Percentiles rank a stretch among this genome's conserved stretches.
Conservation (phyloP, 2,113 vertebrate genomes). For the Mustelus asterias region DNA sequence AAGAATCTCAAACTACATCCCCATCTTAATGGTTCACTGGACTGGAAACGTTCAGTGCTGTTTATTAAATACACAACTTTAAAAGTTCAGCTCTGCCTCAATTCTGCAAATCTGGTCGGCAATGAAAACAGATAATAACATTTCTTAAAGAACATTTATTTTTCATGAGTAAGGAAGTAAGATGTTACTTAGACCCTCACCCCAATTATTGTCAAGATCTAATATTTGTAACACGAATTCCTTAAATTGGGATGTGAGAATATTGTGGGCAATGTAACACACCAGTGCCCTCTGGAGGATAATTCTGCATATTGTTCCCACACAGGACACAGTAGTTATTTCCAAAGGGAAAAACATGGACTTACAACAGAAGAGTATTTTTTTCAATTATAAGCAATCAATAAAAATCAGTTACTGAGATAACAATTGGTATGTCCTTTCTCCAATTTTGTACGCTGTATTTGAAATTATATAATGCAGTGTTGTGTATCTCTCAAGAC, state of each 20-base stretch:
- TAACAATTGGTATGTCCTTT: not conserved
- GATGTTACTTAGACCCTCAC: not conserved
- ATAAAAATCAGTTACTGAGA: not conserved
- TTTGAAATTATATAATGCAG: not conserved
- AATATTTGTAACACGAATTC: not conserved
- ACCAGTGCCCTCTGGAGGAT: constrained; percentile 20
- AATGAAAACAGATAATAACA: not conserved
- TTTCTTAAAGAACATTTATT: not conserved
- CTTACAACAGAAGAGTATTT: not conserved
- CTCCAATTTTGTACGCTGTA: not conserved
- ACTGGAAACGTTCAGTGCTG: not conserved
- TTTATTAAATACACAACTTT: not conserved
- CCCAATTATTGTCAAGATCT: not conserved
- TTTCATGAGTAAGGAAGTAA: not conserved
- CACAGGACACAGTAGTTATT: not conserved
- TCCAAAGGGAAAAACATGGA: not conserved
- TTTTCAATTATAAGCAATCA: not conserved
- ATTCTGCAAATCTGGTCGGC: not conserved
- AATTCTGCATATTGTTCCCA: not conserved
- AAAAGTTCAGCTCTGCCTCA: not conserved
- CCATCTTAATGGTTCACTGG: not conserved
- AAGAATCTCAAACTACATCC: not conserved
- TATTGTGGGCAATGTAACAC: not conserved
- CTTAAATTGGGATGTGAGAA: not conserved
- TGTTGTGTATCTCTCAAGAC: not conserved